Evolutionary conservation across 2,888 invertebrate species (phyloP).

Genomic region (Lepidochitona cinerea): DNA sequence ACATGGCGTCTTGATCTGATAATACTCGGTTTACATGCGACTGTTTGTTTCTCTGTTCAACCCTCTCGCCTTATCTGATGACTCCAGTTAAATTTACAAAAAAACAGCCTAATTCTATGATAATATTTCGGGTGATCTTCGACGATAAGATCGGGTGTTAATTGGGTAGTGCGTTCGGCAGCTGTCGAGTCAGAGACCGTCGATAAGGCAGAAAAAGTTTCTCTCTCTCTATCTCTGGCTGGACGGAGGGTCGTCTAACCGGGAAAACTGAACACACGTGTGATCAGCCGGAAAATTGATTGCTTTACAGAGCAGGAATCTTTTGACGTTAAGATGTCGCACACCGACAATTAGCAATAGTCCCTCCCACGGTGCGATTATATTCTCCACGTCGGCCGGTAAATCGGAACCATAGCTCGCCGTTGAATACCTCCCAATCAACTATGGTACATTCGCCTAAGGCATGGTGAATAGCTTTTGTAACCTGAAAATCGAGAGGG

Average conservation of each 20-base stretch:
- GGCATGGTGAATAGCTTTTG: background rate
- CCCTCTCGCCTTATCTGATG: slow-evolving; percentile 3
- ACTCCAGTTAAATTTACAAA: background rate
- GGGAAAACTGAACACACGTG: background rate
- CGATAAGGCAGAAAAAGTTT: background rate
- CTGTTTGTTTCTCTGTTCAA: background rate
- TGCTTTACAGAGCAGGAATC: background rate
- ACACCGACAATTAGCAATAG: slow-evolving; percentile 6
- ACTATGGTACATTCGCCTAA: background rate
- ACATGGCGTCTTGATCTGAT: no score
- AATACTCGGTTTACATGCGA: no score
- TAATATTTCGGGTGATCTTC: background rate
- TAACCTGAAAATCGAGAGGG: no score
- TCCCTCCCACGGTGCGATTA: slow-evolving; percentile 10
- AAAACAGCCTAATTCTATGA: background rate
- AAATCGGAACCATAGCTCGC: background rate
- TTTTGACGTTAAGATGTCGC: background rate
- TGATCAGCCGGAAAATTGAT: slow-evolving; percentile 3
- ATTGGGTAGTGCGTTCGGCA: background rate
- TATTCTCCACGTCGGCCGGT: background rate
- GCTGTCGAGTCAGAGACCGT: background rate
- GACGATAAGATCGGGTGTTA: background rate
- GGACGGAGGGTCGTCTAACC: background rate
- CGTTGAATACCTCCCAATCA: slow-evolving; percentile 2
- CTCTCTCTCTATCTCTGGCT: background rate